Evolutionary conservation across 2,888 invertebrate genomes (phyloP).

Genomic region (Agrilus mali): DNA sequence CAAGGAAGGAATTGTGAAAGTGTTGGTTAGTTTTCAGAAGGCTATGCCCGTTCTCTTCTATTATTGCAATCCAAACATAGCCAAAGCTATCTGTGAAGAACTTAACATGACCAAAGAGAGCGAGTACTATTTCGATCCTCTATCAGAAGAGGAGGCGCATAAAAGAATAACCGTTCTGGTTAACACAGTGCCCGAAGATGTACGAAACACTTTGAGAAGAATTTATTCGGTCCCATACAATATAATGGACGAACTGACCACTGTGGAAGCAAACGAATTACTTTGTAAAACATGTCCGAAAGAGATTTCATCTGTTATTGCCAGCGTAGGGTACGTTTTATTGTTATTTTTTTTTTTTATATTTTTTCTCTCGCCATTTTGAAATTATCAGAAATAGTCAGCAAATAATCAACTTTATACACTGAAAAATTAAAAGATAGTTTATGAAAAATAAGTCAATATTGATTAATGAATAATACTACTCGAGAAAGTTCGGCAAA

Average conservation of each 20-base stretch:
- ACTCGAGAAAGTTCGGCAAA: too few relatives aligned
- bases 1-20: constrained; percentile 55
- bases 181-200: constrained; percentile 53
- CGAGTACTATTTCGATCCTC: constrained; percentile 44
- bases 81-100: constrained; percentile 51
- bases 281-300: constrained; percentile 61
- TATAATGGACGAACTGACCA: constrained; percentile 56
- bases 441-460: too few relatives aligned
- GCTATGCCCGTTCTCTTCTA: constrained; percentile 68
- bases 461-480: too few relatives aligned
- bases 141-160: constrained; percentile 51
- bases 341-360: not conserved
- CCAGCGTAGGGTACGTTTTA: constrained; percentile 9
- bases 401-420: too few relatives aligned
- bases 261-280: constrained; percentile 70
- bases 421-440: too few relatives aligned
- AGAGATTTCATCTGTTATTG: constrained; percentile 27
- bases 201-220: constrained; percentile 48
- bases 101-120: constrained; percentile 53
- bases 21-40: constrained; percentile 66
- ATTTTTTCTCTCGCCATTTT: not conserved
- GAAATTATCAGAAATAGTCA: too few relatives aligned
- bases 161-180: constrained; percentile 67
- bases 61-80: constrained; percentile 58
- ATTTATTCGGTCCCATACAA: constrained; percentile 41